A percentile compares a stretch with the other conserved stretches of the same genome.
Evolutionary conservation across 1,140 invertebrate genomes (phyloP).

Genomic region (Apis mellifera): DNA sequence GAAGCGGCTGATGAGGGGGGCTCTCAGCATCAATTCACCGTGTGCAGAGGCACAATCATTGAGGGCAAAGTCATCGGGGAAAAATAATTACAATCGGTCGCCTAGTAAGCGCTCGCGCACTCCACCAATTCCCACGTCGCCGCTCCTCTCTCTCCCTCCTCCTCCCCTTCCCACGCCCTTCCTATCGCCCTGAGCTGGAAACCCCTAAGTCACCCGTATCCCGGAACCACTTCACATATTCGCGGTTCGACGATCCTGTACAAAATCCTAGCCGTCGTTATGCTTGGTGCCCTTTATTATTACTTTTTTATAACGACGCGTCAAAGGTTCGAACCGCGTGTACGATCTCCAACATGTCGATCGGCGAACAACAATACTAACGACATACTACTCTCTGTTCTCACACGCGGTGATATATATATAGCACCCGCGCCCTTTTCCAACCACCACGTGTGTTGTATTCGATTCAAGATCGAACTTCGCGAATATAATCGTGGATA

Average conservation of each 20-base stretch:
- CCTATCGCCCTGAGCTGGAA: not conserved
- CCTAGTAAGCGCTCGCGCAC: constrained; percentile 47
- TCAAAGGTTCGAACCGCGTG: constrained; percentile 65
- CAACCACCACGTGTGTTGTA: constrained; percentile 46
- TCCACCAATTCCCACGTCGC: constrained; percentile 37
- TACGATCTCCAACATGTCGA: constrained; percentile 42
- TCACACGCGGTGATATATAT: not conserved
- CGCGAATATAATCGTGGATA: constrained; percentile 45
- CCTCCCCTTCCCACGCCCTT: not conserved
- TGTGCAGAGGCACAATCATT: constrained; percentile 59
- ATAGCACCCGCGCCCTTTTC: constrained; percentile 12
- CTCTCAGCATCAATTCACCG: constrained; percentile 70
- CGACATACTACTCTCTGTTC: constrained; percentile 26
- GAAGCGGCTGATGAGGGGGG: constrained; percentile 63
- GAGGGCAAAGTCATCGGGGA: constrained; percentile 65
- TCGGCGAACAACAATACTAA: constrained; percentile 63
- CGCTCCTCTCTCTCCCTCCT: not conserved
- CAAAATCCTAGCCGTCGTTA: constrained; percentile 77
- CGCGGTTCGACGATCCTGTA: constrained; percentile 73
- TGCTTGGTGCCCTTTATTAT: constrained; percentile 72
- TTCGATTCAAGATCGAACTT: constrained; percentile 52
- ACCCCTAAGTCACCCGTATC: constrained; percentile 41
- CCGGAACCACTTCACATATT: constrained; percentile 74
- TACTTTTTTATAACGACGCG: constrained; percentile 69
- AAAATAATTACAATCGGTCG: constrained; percentile 78